Percentiles rank a stretch among this genome's conserved stretches.
phyloP scores from a whole-genome alignment of 2,113 vertebrate genomes.

The Elanus axillaris region DNA sequence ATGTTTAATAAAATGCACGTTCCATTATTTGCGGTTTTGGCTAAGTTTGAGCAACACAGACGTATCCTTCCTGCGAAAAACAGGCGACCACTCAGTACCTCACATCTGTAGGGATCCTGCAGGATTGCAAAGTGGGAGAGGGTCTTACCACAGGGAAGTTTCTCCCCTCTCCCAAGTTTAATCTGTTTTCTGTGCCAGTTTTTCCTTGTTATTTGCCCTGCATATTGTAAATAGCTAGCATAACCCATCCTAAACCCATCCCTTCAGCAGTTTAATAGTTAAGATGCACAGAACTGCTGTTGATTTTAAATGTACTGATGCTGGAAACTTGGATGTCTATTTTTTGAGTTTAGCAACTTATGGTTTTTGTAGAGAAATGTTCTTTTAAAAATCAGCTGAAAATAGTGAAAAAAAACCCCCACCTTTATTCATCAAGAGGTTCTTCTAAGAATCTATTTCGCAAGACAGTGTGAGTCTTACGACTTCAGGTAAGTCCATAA shows the following conservation, averaged over 20 bases:
- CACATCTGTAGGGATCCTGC: accelerated
- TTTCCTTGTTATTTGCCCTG: neutral
- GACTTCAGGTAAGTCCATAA: neutral
- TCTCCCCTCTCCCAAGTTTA: neutral
- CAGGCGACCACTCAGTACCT: accelerated
- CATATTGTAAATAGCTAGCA: neutral
- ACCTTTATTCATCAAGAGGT: neutral
- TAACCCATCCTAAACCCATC: neutral
- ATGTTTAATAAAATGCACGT: neutral
- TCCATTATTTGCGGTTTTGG: neutral
- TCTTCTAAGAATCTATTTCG: neutral
- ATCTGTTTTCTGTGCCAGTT: neutral
- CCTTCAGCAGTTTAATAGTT: neutral
- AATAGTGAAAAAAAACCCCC: accelerated
- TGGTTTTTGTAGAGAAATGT: neutral
- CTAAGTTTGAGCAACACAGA: neutral
- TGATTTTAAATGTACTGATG: neutral
- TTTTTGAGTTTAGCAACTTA: neutral
- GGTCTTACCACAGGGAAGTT: neutral
- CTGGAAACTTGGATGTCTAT: neutral
- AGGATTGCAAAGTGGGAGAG: neutral
- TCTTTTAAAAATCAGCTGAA: neutral
- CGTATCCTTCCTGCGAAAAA: neutral
- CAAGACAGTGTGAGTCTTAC: accelerated
- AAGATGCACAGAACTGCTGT: neutral